Conservation (phyloP, 2,113 vertebrate species). For the Thymallus thymallus region DNA sequence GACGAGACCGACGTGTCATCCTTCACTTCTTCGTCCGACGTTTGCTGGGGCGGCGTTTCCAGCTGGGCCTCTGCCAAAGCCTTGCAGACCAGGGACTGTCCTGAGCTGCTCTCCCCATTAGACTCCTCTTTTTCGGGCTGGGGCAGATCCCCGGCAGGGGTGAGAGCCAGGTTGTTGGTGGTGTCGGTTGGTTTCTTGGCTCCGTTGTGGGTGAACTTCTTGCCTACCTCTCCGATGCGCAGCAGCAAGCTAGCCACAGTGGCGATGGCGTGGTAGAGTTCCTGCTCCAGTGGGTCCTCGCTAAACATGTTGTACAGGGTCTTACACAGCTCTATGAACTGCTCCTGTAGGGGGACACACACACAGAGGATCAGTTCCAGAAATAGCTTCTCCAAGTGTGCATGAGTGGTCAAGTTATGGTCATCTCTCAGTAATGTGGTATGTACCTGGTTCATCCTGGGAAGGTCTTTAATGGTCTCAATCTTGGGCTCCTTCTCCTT, state of each 20-base stretch:
- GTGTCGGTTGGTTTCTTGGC: constrained; percentile 66
- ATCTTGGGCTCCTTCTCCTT: constrained; percentile 88
- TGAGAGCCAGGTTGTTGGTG: constrained; percentile 10
- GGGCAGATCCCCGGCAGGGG: neutral
- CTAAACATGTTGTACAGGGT: constrained; percentile 98
- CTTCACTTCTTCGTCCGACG: constrained; percentile 83
- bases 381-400: constrained; percentile 1
- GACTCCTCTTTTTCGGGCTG: constrained; percentile 40
- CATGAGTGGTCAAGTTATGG: neutral
- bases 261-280: constrained; percentile 93
- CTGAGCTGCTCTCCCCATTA: constrained; percentile 26
- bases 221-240: constrained; percentile 92
- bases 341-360: constrained; percentile 77
- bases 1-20: constrained; percentile 93
- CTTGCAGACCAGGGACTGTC: constrained; percentile 51
- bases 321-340: constrained; percentile 97
- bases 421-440: neutral
- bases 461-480: constrained; percentile 93
- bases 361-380: neutral
- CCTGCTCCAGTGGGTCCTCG: constrained; percentile 86
- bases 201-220: constrained; percentile 81
- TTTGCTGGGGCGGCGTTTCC: constrained; percentile 65
- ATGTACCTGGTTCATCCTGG: constrained; percentile 94
- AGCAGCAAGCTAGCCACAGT: constrained; percentile 94
- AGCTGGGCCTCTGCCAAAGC: constrained; percentile 67